Conservation (phyloP, 2,797 vertebrate species). For the Gambelia wislizenii region DNA sequence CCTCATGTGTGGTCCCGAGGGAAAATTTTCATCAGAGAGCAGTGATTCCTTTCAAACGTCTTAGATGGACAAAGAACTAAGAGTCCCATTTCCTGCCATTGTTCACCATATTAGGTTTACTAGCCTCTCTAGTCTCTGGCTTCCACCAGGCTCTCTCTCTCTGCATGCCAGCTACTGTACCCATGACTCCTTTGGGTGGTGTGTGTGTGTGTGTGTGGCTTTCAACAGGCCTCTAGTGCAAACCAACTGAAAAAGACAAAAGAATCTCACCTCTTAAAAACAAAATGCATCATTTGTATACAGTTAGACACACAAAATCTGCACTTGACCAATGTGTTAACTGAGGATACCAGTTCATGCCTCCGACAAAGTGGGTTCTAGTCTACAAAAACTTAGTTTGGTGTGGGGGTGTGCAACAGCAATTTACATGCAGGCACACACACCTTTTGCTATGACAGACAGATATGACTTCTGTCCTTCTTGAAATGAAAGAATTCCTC, state of each 20-base stretch:
- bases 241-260: not conserved
- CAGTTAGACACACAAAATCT: too few relatives aligned
- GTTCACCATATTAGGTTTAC: not conserved
- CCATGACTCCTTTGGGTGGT: not conserved
- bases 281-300: not conserved
- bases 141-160: not conserved
- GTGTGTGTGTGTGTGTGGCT: not conserved
- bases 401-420: too few relatives aligned
- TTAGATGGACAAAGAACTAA: not conserved
- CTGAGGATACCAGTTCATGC: too few relatives aligned
- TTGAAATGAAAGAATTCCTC: not conserved
- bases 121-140: not conserved
- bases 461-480: not conserved
- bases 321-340: too few relatives aligned
- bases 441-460: not conserved
- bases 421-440: not conserved
- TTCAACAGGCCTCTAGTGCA: not conserved
- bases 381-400: not conserved
- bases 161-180: not conserved
- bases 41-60: not conserved
- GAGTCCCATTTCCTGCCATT: too few relatives aligned
- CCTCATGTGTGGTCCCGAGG: not conserved
- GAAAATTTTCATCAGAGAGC: not conserved
- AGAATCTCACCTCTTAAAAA: not conserved
- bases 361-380: not conserved